These are phyloP conservation scores for Pasiphila rectangulata DNA, from an alignment of 2,888 invertebrate species.

Conservation along the genomic window DNA sequence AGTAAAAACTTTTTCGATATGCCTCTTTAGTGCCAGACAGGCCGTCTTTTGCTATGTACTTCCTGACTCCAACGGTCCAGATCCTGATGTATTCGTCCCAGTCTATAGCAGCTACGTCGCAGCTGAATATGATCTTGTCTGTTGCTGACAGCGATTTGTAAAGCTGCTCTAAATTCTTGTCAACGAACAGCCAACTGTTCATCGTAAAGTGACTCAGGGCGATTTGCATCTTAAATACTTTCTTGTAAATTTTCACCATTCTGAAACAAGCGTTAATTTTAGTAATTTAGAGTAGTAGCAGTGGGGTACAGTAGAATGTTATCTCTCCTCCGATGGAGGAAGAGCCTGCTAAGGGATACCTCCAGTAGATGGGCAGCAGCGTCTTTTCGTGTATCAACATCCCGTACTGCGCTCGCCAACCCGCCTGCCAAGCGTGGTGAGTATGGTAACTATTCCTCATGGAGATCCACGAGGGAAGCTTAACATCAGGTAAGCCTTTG, in stretches of 20 bases:
- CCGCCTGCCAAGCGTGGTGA: no score
- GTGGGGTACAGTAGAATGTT: no score
- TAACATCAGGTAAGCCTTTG: no score
- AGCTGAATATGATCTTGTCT: constrained; percentile 36
- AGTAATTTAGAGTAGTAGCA: constrained; percentile 19
- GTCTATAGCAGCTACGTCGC: constrained; percentile 28
- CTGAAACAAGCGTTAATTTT: constrained; percentile 26
- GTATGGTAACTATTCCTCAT: no score
- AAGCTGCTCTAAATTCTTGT: constrained; percentile 28
- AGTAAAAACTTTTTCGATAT: constrained; percentile 28
- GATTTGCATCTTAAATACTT: constrained; percentile 24
- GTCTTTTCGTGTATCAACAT: no score
- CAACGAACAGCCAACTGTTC: constrained; percentile 30
- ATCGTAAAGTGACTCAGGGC: constrained; percentile 21
- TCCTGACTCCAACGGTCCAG: not conserved
- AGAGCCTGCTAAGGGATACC: no score
- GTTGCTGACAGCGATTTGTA: constrained; percentile 22
- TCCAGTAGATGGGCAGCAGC: no score
- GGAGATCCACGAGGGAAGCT: no score
- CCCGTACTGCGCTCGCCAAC: no score
- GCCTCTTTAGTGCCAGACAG: constrained; percentile 21
- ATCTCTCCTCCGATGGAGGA: no score
- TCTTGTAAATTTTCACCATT: constrained; percentile 36
- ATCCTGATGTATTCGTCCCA: constrained; percentile 26
- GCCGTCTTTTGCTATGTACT: not conserved